Evolutionary conservation across 2,888 invertebrate species (phyloP).

Genomic region (Morpho deidamia): DNA sequence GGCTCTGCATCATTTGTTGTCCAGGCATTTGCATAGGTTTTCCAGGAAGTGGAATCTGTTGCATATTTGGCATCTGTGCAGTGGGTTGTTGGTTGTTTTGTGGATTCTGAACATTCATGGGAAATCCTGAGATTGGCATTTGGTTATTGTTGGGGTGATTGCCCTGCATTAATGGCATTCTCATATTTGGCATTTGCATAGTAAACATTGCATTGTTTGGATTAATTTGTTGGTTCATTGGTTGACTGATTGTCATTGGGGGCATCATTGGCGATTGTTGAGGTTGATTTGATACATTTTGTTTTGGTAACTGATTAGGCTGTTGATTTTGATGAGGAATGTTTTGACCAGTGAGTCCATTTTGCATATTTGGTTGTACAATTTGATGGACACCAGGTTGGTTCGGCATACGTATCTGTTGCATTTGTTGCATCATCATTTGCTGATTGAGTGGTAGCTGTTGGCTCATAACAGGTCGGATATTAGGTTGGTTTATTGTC

Average conservation of each 20-base stretch:
- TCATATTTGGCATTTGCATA: constrained; percentile 65
- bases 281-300: constrained; percentile 47
- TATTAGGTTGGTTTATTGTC: constrained; percentile 49
- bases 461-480: constrained; percentile 46
- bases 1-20: constrained; percentile 36
- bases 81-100: constrained; percentile 40
- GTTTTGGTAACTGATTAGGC: constrained; percentile 40
- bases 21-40: constrained; percentile 38
- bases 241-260: constrained; percentile 49
- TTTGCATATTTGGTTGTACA: constrained; percentile 46
- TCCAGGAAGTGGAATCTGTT: constrained; percentile 40
- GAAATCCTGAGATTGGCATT: constrained; percentile 48
- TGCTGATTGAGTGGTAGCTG: constrained; percentile 55
- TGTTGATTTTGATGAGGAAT: constrained; percentile 44
- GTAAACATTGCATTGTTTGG: constrained; percentile 51
- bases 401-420: constrained; percentile 59
- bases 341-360: constrained; percentile 43
- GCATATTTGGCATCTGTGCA: constrained; percentile 42
- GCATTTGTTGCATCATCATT: constrained; percentile 64
- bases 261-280: constrained; percentile 43
- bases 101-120: constrained; percentile 49
- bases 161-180: constrained; percentile 58
- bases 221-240: constrained; percentile 45
- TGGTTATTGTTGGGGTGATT: constrained; percentile 46
- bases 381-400: constrained; percentile 51